Percentiles rank a stretch among this genome's conserved stretches.
phyloP scores from a whole-genome alignment of 37 sponge, comb jelly and placozoan genomes.

The Sycon ciliatum region DNA sequence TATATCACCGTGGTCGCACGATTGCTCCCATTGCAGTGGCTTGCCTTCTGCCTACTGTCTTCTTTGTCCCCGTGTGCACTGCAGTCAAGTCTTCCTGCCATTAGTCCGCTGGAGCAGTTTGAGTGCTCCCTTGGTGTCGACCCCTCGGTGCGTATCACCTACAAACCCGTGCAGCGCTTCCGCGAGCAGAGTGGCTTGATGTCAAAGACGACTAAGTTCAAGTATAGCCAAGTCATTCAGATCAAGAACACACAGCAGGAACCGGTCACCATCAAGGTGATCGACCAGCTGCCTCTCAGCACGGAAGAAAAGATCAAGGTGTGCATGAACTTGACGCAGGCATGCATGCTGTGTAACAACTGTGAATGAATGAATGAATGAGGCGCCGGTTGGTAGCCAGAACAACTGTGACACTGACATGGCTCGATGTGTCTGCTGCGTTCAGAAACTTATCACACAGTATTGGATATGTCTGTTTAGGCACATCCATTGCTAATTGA shows the following conservation, averaged over 20 bases:
- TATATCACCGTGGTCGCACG: neutral
- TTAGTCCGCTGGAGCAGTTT: conserved; percentile 43
- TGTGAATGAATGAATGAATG: too few species aligned
- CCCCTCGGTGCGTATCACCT: conserved; percentile 43
- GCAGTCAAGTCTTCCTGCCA: conserved; percentile 28
- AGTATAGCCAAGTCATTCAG: conserved; percentile 58
- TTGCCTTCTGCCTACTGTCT: too few species aligned
- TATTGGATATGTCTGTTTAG: neutral
- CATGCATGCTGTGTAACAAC: too few species aligned
- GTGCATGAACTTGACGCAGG: neutral
- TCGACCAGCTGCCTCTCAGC: conserved; percentile 71
- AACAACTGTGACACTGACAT: too few species aligned
- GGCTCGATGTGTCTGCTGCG: too few species aligned
- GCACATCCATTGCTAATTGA: neutral
- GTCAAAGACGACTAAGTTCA: conserved; percentile 24
- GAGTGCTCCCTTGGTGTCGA: conserved; percentile 43
- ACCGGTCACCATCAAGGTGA: conserved; percentile 44
- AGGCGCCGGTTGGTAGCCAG: too few species aligned
- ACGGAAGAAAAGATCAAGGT: conserved; percentile 79
- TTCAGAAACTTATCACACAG: too few species aligned
- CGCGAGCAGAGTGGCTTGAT: conserved; percentile 51
- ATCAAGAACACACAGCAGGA: conserved; percentile 55
- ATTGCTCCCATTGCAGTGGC: neutral
- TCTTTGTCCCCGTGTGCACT: too few species aligned
- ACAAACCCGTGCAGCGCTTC: conserved; percentile 27